Conservation (phyloP, 1,140 invertebrate genomes). For the Leptinotarsa undecemlineata region DNA sequence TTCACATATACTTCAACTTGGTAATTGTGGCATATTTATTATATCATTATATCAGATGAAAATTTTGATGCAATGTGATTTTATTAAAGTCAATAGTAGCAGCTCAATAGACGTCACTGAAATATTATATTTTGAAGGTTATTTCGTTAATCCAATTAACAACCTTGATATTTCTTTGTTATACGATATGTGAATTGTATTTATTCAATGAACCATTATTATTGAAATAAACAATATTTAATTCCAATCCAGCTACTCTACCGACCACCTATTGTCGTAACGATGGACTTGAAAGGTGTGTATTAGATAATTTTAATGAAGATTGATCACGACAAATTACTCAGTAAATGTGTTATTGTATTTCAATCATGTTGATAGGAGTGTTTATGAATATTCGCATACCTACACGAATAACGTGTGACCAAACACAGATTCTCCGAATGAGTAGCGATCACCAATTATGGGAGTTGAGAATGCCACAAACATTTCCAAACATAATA, state of each 20-base stretch:
- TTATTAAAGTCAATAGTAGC: too few species aligned
- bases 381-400: neutral
- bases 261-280: neutral
- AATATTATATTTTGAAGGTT: too few species aligned
- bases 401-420: neutral
- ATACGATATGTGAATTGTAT: too few species aligned
- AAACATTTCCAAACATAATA: too few species aligned
- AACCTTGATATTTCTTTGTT: too few species aligned
- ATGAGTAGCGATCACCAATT: neutral
- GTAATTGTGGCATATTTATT: too few species aligned
- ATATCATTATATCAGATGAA: too few species aligned
- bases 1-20: too few species aligned
- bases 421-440: neutral
- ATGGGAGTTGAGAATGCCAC: too few species aligned
- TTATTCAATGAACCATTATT: neutral
- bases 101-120: too few species aligned
- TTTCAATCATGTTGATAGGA: conserved; percentile 3
- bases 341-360: conserved; percentile 6
- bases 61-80: too few species aligned
- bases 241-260: neutral
- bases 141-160: too few species aligned
- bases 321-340: conserved; percentile 8
- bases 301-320: neutral
- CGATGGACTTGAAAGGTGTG: neutral
- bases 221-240: neutral